Base-by-base conservation (phyloP, 1,140 invertebrate species). In the Eciton burchellii region DNA sequence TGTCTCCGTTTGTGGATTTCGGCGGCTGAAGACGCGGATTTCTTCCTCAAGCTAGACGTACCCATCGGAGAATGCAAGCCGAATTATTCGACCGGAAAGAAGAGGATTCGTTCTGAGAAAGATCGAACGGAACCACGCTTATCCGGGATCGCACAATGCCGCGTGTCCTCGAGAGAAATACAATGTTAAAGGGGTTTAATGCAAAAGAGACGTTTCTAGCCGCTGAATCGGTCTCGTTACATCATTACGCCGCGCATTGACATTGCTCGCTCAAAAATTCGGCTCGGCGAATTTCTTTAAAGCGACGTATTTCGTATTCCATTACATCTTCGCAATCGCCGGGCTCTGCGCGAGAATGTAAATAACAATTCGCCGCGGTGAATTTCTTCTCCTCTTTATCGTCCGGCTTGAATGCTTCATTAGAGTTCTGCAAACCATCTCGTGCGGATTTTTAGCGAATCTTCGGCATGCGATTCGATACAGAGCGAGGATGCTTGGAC, bases 181-280 rank as follows among this genome's bases (percentile, higher is more conserved):
- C 49, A 52, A 14, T 26, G 5, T 43, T 29, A 21, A 60, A 59
- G 26, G 16, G n/a, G 4, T 62, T 19, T 41, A 4, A 62, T 35
- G 6, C 6, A 35, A 35, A 35, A 35, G 6, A 35, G 35, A 2
- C 6, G 59, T 72, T 72, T 43, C 43, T 5, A 72, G 14, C 1
- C 12, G 6, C 16, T 43, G 14, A 57, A 35, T 43, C 12, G 35
- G 6, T 35, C 43, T 26, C 0, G 14, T 59, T 41, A 19, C n/a
- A 56, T 56, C 54, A 21, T 56, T 56, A 19, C 16, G 3, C 3
- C 0, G 12, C 43, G 29, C 35, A 21, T 52, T 3, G 16, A 6
- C 68, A 68, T 77, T 68, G 26, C 21, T 77, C 52, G 21, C 73
- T 79, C 14, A 70, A 70, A 68, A 16, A 79, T 68, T 79, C 74